These are phyloP conservation scores for Artibeus lituratus DNA, from an alignment of 2,797 vertebrate species.

Conservation along the genomic window DNA sequence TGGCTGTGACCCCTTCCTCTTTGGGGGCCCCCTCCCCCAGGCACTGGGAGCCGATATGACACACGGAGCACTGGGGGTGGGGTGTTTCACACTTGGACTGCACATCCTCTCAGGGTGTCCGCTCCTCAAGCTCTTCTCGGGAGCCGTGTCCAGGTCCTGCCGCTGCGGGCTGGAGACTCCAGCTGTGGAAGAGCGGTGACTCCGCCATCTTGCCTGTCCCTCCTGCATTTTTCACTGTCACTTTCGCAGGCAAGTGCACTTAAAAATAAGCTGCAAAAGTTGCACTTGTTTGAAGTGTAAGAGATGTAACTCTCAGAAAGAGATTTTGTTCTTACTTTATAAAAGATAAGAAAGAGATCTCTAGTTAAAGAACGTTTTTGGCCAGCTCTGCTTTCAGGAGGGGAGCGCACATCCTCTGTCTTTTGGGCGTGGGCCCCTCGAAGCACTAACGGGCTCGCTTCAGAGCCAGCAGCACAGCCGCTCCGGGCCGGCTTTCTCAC, in stretches of 20 bases:
- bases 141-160: not conserved
- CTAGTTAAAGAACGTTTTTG: conserved; percentile 21
- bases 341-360: conserved; percentile 6
- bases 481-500: not conserved
- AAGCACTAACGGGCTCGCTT: not conserved
- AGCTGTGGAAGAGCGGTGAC: not conserved
- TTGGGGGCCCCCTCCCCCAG: not conserved
- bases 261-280: conserved; percentile 36
- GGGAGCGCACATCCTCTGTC: conserved; percentile 4
- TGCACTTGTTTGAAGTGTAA: conserved; percentile 47
- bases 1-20: not conserved
- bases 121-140: not conserved
- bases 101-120: not conserved
- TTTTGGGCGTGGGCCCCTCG: not conserved
- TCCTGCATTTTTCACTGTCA: not conserved
- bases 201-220: not conserved
- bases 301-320: conserved; percentile 15
- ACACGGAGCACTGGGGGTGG: accelerated
- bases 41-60: accelerated
- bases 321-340: conserved; percentile 37
- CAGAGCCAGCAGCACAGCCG: not conserved
- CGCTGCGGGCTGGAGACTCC: not conserved
- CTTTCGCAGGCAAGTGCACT: conserved; percentile 12
- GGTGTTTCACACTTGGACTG: no score
- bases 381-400: not conserved